Conservation (phyloP, 2,888 invertebrate species). For the Notodonta ziczac region DNA sequence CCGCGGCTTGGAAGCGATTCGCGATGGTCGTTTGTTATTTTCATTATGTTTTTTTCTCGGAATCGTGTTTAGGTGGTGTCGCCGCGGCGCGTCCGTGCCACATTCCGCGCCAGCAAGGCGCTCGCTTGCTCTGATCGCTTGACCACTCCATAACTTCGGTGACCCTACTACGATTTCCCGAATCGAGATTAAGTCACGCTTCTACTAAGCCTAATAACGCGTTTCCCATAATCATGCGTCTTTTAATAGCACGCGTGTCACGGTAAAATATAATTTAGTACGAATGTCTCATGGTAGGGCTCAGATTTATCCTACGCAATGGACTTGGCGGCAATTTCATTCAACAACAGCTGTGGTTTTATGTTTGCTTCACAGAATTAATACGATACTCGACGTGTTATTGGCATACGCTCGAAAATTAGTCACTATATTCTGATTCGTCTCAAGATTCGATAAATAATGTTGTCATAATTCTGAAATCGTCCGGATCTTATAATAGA, state of each 20-base stretch:
- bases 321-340: slow-evolving; percentile 11
- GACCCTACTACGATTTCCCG: slow-evolving; percentile 40
- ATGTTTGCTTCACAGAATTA: slow-evolving; percentile 23
- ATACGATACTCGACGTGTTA: slow-evolving; percentile 22
- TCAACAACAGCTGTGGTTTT: slow-evolving; percentile 37
- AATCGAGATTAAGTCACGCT: slow-evolving; percentile 24
- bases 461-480: slow-evolving; percentile 10
- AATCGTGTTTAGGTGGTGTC: slow-evolving; percentile 68
- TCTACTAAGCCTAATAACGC: slow-evolving; percentile 7
- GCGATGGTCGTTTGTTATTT: slow-evolving; percentile 54
- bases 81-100: slow-evolving; percentile 62
- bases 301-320: too few species aligned
- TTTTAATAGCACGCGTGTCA: slow-evolving; percentile 8
- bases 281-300: background rate
- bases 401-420: slow-evolving; percentile 27
- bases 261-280: slow-evolving; percentile 10
- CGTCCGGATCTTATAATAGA: slow-evolving; percentile 5
- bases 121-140: slow-evolving; percentile 63
- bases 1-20: slow-evolving; percentile 39
- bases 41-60: slow-evolving; percentile 59
- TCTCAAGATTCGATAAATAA: slow-evolving; percentile 10
- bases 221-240: background rate
- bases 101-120: slow-evolving; percentile 78
- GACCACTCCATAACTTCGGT: slow-evolving; percentile 61
- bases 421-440: slow-evolving; percentile 26